Evolutionary conservation across 2,797 vertebrate genomes (phyloP), one percentile per base, ranked within the genome.

Genomic region (Oreonectes daqikongensis): DNA sequence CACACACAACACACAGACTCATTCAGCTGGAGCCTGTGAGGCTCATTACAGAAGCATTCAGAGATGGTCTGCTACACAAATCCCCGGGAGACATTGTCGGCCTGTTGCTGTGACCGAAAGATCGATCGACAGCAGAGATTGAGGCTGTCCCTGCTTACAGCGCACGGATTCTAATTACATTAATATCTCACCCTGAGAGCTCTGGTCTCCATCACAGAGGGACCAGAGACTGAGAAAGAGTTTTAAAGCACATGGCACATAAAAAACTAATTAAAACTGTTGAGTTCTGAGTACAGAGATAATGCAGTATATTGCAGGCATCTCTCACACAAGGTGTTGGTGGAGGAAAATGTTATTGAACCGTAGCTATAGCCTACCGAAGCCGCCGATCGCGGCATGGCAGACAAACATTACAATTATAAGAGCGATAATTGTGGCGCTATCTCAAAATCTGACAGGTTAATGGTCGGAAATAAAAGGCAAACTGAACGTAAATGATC

Each of bases 41-140:
- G 57, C 48, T 52, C 26, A 48, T 57, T 42, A 53, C 59, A 61
- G 17, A 46, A 26, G 68, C 63, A 78, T 81, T 81, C 78, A 73
- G 59, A 78, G 38, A 60, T 15, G 50, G 40, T 22, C 30, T 55
- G 64, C 75, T 35, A 46, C 30, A 69, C 69, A 77, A 65, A 57
- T 42, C 63, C 65, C 42, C 44, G 14, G 75, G 68, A 72, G 64
- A 80, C 57, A 69, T 42, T 30, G 59, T 44, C 35, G 50, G 68
- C 44, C 22, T 71, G 69, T 72, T 46, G 70, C 12, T 35, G 53
- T 48, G 69, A 77, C 81, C 82, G 70, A 74, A 80, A 73, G 82
- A 79, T 59, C 42, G 81, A 88, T 87, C 79, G 72, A 80, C 77
- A 82, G 82, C 71, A 74, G 22, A 82, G 80, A 83, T 80, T 72